Evolutionary conservation across 1,140 invertebrate species (phyloP).

Genomic region (Leptinotarsa texana): DNA sequence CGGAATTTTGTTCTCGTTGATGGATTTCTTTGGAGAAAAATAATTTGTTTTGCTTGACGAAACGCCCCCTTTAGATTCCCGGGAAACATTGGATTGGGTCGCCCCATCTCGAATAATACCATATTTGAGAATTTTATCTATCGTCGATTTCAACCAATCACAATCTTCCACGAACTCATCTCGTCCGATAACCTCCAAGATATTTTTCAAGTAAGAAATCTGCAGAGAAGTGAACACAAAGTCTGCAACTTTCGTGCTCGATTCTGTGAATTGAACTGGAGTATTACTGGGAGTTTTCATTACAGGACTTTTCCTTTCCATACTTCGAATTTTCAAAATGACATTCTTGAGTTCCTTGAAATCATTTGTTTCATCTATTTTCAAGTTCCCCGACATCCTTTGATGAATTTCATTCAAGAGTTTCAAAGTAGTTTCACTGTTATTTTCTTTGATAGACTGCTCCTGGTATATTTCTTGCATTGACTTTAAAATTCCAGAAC

Average conservation of each 20-base stretch:
- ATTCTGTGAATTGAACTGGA: background rate
- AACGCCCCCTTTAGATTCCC: too few species aligned
- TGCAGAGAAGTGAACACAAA: background rate
- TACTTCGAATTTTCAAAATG: conserved; percentile 27
- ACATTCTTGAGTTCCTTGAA: conserved; percentile 32
- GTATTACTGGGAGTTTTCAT: conserved; percentile 9
- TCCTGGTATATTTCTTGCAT: conserved; percentile 25
- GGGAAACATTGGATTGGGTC: too few species aligned
- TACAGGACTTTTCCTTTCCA: background rate
- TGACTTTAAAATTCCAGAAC: conserved; percentile 32
- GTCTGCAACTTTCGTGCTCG: background rate
- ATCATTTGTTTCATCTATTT: conserved; percentile 29
- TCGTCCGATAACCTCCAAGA: background rate
- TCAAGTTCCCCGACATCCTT: conserved; percentile 25
- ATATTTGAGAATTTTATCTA: background rate
- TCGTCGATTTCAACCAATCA: background rate
- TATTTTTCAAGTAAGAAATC: background rate
- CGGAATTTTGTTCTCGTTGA: conserved; percentile 32
- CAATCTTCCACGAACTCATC: background rate
- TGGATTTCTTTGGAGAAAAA: background rate
- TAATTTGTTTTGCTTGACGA: too few species aligned
- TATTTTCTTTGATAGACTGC: conserved; percentile 5
- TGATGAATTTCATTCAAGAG: conserved; percentile 34
- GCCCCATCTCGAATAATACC: background rate
- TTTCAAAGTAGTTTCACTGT: conserved; percentile 3